Conservation (phyloP, 2,113 vertebrate genomes). For the Petroica traversi region DNA sequence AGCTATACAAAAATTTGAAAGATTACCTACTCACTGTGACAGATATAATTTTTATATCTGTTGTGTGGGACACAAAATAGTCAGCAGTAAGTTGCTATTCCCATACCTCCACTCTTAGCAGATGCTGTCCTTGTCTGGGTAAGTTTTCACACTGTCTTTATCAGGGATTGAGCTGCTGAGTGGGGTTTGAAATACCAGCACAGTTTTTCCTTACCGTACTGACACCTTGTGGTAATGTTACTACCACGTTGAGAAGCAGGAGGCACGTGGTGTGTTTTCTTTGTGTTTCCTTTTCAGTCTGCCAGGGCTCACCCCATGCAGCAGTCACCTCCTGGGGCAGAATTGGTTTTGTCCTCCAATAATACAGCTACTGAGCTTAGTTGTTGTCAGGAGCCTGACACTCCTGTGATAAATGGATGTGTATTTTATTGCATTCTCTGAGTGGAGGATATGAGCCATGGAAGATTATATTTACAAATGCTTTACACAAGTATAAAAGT, state of each 20-base stretch:
- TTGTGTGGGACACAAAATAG: neutral
- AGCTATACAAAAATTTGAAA: neutral
- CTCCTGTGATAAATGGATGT: neutral
- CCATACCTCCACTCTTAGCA: neutral
- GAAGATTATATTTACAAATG: neutral
- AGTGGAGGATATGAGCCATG: neutral
- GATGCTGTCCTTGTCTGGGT: neutral
- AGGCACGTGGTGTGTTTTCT: neutral
- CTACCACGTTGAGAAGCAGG: neutral
- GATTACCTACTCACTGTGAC: neutral
- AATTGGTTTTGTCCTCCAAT: neutral
- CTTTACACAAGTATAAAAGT: neutral
- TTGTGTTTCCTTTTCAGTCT: neutral
- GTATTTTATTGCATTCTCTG: neutral
- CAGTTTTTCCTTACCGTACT: neutral
- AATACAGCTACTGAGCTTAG: neutral
- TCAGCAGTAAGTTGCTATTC: neutral
- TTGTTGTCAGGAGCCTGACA: neutral
- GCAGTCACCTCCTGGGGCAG: neutral
- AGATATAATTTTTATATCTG: neutral
- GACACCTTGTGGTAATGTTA: slow-evolving; percentile 65
- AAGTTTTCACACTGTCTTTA: neutral
- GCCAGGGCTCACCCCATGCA: neutral
- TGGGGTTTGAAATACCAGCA: neutral
- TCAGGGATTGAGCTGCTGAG: neutral